These are phyloP conservation scores for Phrynocephalus vlangalii DNA, from an alignment of 2,797 vertebrate species.

Conservation along the genomic window DNA sequence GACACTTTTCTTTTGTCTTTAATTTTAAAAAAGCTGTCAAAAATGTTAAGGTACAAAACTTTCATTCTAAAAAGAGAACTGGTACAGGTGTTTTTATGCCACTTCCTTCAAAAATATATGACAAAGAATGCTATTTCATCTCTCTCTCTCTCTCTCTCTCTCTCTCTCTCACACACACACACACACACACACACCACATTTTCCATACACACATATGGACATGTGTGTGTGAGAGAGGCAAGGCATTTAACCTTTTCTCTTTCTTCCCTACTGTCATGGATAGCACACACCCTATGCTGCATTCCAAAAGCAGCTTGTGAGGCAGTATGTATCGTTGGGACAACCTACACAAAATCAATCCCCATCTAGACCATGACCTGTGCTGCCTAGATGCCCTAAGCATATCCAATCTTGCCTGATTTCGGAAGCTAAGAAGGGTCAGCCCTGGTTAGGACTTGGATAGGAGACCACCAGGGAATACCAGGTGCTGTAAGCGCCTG, in stretches of 20 bases:
- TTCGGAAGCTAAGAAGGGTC: too few species aligned
- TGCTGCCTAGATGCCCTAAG: too few species aligned
- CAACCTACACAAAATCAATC: background rate
- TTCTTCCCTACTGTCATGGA: background rate
- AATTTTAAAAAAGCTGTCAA: background rate
- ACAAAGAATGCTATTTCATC: background rate
- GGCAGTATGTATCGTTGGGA: background rate
- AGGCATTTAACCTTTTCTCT: background rate
- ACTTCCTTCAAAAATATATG: background rate
- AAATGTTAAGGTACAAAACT: background rate
- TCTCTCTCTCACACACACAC: background rate
- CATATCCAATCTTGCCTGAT: too few species aligned
- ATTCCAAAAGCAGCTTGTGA: background rate
- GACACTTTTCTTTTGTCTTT: conserved; percentile 3
- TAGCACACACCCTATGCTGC: background rate
- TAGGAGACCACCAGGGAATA: too few species aligned
- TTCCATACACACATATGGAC: background rate
- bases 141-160: background rate
- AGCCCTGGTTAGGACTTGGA: too few species aligned
- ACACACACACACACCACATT: background rate
- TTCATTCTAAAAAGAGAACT: background rate
- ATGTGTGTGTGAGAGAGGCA: background rate
- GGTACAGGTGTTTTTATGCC: conserved; percentile 4
- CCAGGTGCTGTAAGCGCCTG: too few species aligned
- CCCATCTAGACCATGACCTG: background rate